Conservation (phyloP, 92 coral and sea anemone genomes). For the Hydrozoanthus gracilis region DNA sequence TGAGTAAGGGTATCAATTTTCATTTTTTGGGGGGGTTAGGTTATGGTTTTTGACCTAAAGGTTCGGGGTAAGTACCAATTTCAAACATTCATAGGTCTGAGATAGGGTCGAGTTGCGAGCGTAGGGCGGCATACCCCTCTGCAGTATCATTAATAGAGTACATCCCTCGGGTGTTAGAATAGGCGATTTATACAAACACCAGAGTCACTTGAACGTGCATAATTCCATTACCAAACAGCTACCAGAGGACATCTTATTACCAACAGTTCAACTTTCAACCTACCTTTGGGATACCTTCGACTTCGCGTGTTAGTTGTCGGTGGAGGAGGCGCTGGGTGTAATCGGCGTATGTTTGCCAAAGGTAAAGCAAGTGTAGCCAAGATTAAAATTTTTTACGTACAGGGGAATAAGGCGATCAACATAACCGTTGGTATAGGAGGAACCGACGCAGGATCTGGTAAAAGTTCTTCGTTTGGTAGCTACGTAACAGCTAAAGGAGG, state of each 20-base stretch:
- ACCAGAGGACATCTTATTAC: not conserved
- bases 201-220: no score
- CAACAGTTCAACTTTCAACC: not conserved
- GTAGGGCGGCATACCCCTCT: no score
- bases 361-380: slow-evolving; percentile 3
- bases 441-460: not conserved
- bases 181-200: no score
- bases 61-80: no score
- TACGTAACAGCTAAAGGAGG: slow-evolving; percentile 10
- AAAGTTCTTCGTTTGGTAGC: slow-evolving; percentile 1
- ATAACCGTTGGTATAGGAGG: slow-evolving; percentile 39
- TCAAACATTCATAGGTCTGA: no score
- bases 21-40: no score
- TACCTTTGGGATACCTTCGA: not conserved
- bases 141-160: no score
- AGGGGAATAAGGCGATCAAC: not conserved
- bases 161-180: no score
- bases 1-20: no score
- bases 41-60: no score
- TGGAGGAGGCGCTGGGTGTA: slow-evolving; percentile 42
- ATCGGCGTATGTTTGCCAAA: not conserved
- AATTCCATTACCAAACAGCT: no score
- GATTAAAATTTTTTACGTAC: not conserved
- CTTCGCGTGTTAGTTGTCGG: slow-evolving; percentile 34
- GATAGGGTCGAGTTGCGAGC: no score